phyloP scores from a whole-genome alignment of 1,140 invertebrate species.

The Saccostrea echinata region DNA sequence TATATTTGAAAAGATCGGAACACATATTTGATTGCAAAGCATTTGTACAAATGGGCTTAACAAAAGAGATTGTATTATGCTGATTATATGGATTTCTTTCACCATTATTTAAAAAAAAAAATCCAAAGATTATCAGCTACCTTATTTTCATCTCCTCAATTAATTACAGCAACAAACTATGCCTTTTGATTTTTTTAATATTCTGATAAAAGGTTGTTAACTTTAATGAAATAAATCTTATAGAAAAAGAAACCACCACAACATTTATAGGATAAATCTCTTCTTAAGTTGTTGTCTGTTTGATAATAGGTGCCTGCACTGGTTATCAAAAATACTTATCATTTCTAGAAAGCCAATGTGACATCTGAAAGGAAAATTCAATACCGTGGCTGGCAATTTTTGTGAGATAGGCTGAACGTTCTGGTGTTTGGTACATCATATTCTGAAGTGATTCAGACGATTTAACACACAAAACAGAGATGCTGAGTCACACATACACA shows the following conservation, averaged over 20 bases:
- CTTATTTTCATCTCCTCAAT: too few species aligned
- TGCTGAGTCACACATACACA: not conserved
- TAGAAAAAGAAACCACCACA: not conserved
- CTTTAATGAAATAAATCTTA: not conserved
- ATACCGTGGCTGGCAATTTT: not conserved
- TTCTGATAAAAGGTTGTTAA: not conserved
- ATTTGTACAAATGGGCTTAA: too few species aligned
- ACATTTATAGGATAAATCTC: not conserved
- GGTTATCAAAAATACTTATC: not conserved
- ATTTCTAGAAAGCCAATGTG: not conserved
- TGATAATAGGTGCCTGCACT: slow-evolving; percentile 5
- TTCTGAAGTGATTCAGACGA: slow-evolving; percentile 5
- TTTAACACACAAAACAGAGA: not conserved
- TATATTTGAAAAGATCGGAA: too few species aligned
- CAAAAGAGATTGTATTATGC: too few species aligned
- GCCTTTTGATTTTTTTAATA: not conserved
- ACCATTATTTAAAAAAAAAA: too few species aligned
- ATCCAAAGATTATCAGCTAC: too few species aligned
- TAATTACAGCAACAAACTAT: too few species aligned
- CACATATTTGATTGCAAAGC: too few species aligned
- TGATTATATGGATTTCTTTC: too few species aligned
- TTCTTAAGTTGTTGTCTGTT: not conserved
- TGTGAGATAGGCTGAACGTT: not conserved
- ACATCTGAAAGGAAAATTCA: slow-evolving; percentile 22
- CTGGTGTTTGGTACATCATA: not conserved